A percentile compares a stretch with the other conserved stretches of the same genome.
Conservation (phyloP, 2,888 invertebrate species). For the Litoditis marina region DNA sequence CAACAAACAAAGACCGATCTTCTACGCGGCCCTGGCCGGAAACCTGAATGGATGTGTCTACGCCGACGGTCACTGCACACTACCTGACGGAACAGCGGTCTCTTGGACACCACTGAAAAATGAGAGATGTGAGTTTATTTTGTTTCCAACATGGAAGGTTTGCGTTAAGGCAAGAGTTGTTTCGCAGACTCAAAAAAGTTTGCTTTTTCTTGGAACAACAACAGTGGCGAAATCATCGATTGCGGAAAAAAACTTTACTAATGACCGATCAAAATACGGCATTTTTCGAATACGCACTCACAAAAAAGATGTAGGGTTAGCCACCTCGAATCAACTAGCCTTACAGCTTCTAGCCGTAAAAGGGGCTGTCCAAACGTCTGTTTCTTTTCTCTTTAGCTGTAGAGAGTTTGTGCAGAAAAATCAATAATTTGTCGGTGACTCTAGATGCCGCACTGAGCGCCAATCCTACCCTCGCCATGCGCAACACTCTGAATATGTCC, state of each 20-base stretch:
- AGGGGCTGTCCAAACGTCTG: not conserved
- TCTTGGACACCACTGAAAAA: not conserved
- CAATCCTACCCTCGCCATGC: slow-evolving; percentile 3
- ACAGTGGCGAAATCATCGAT: not conserved
- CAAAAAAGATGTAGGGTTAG: not conserved
- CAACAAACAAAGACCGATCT: not conserved
- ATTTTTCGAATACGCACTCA: not conserved
- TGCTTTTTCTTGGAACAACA: not conserved
- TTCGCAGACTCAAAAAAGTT: not conserved
- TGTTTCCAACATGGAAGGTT: not conserved
- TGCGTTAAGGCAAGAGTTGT: not conserved
- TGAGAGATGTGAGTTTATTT: not conserved
- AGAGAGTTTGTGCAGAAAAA: not conserved
- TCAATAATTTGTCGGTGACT: not conserved
- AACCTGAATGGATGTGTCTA: not conserved
- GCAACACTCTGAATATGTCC: not conserved
- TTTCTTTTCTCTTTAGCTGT: not conserved
- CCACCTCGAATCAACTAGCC: slow-evolving; percentile 9
- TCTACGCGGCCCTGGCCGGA: not conserved
- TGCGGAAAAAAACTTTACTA: not conserved
- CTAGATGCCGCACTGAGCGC: not conserved
- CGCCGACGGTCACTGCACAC: not conserved
- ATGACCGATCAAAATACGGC: not conserved
- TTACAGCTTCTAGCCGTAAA: slow-evolving; percentile 7
- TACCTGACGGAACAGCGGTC: not conserved